These are phyloP conservation scores for Ornithoptera alexandrae DNA, from an alignment of 2,888 invertebrate species.

Conservation along the genomic window DNA sequence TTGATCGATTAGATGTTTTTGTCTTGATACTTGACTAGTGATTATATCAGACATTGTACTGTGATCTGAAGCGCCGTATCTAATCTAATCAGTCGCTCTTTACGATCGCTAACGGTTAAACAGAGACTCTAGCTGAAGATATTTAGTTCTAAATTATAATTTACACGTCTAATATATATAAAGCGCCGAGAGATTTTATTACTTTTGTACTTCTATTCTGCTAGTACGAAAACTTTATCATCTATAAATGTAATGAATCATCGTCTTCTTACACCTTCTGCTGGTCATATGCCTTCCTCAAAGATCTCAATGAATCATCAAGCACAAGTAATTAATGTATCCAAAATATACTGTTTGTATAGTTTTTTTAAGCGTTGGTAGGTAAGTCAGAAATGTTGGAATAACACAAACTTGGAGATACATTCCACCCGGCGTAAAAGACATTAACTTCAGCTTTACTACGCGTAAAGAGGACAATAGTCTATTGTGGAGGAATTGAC, in stretches of 20 bases:
- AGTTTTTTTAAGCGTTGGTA: not conserved
- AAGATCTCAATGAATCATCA: too few species aligned
- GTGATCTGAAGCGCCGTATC: constrained; percentile 36
- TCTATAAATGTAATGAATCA: too few species aligned
- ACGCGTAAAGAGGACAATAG: not conserved
- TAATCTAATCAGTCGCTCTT: constrained; percentile 48
- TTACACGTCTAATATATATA: not conserved
- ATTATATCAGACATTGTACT: constrained; percentile 12
- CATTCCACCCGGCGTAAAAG: not conserved
- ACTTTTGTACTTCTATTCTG: too few species aligned
- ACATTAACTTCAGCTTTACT: not conserved
- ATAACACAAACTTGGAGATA: not conserved
- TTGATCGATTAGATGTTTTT: constrained; percentile 1
- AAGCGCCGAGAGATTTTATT: too few species aligned
- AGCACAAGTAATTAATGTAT: not conserved
- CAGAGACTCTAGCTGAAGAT: constrained; percentile 12
- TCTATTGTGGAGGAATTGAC: constrained; percentile 10
- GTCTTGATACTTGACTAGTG: not conserved
- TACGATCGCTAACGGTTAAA: constrained; percentile 11
- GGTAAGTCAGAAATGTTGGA: not conserved
- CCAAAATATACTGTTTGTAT: not conserved
- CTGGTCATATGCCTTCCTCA: not conserved
- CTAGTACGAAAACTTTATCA: too few species aligned
- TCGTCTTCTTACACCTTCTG: not conserved
- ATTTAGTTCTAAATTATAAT: not conserved